phyloP scores from a whole-genome alignment of 2,888 invertebrate genomes.

The Ariolimax columbianus region DNA sequence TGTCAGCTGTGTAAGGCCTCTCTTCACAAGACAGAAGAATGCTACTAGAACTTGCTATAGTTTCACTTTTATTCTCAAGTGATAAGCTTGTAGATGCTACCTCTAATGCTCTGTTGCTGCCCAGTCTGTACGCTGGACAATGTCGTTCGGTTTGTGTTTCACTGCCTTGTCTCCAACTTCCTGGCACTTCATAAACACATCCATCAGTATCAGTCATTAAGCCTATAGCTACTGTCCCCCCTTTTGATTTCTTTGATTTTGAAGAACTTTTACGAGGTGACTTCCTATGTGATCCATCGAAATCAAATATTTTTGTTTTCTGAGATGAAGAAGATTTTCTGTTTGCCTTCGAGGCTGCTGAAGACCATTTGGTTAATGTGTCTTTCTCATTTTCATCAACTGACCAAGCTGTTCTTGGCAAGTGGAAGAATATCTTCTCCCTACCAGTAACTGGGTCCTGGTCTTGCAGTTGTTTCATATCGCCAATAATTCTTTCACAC shows the following conservation, averaged over 20 bases:
- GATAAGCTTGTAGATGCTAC: background rate
- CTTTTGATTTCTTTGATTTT: background rate
- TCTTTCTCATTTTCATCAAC: background rate
- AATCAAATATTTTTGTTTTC: constrained; percentile 21
- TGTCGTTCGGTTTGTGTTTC: background rate
- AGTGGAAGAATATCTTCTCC: background rate
- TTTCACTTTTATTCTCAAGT: background rate
- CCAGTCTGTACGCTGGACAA: background rate
- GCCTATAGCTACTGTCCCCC: background rate
- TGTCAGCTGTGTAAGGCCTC: background rate
- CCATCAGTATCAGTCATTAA: background rate
- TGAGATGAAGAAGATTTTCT: background rate
- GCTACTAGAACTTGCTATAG: background rate
- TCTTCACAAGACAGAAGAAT: background rate
- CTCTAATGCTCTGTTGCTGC: background rate
- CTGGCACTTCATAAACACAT: background rate
- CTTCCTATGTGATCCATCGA: background rate
- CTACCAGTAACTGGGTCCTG: background rate
- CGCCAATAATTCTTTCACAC: background rate
- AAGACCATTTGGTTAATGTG: background rate
- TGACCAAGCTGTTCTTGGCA: constrained; percentile 39
- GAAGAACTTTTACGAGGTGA: background rate
- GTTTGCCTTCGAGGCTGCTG: background rate
- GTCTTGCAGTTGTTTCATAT: background rate
- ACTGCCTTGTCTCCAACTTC: background rate